Conservation (phyloP, 2,113 vertebrate genomes). For the Eurystomus gularis region DNA sequence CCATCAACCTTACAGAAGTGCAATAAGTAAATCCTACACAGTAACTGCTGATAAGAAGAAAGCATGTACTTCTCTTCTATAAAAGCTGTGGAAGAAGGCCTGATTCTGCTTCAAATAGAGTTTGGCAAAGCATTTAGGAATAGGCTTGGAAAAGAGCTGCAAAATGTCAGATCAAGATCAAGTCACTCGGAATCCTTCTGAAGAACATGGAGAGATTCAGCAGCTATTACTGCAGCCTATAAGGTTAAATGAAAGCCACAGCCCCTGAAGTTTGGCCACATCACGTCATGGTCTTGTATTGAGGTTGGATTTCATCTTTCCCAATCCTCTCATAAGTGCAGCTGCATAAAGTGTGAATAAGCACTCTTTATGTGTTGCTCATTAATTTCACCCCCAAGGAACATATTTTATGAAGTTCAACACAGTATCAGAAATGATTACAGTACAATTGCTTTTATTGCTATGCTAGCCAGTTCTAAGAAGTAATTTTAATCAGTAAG, state of each 20-base stretch:
- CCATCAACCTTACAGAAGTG: neutral
- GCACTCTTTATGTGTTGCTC: neutral
- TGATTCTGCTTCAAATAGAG: neutral
- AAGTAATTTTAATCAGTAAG: neutral
- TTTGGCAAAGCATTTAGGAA: neutral
- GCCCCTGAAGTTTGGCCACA: neutral
- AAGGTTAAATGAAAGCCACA: neutral
- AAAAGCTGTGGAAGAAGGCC: neutral
- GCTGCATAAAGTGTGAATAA: constrained; percentile 39
- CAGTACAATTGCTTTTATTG: constrained; percentile 10
- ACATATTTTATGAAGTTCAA: neutral
- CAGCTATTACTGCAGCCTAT: neutral
- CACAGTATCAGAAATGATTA: neutral
- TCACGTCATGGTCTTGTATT: neutral
- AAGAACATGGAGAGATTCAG: neutral
- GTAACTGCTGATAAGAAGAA: neutral
- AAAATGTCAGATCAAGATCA: neutral
- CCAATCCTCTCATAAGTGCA: neutral
- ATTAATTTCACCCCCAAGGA: constrained; percentile 45
- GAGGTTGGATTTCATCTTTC: constrained; percentile 10
- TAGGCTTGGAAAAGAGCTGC: neutral
- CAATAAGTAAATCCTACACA: neutral
- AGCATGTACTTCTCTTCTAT: neutral
- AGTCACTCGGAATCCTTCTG: neutral
- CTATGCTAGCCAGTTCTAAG: neutral